Percentiles rank a stretch among this genome's conserved stretches.
Evolutionary conservation across 2,797 vertebrate species (phyloP).

Genomic region (Helarctos malayanus): DNA sequence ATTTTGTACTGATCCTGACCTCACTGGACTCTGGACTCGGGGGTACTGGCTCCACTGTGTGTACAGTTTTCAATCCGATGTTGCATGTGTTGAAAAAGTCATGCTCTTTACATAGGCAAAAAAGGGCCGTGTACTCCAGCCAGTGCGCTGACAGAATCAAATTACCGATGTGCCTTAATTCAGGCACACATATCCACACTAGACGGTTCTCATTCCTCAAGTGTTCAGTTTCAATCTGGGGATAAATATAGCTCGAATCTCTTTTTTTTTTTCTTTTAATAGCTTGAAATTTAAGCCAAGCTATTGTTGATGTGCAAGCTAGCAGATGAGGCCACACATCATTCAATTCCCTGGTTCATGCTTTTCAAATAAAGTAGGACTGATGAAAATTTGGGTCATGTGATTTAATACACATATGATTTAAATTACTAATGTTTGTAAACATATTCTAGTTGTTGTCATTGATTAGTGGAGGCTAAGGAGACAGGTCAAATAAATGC

Average conservation of each 20-base stretch:
- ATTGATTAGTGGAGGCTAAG: neutral
- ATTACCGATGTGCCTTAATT: neutral
- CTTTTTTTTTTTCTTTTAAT: neutral
- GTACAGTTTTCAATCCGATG: neutral
- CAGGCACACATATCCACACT: neutral
- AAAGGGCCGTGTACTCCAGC: neutral
- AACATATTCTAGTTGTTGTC: neutral
- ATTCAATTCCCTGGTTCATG: neutral
- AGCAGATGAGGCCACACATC: neutral
- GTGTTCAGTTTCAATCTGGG: neutral
- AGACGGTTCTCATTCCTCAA: neutral
- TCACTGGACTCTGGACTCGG: neutral
- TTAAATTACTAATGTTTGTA: neutral
- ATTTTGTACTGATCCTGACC: neutral
- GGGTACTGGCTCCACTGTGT: neutral
- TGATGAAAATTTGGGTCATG: neutral
- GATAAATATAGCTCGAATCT: conserved; percentile 12
- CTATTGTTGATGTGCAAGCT: neutral
- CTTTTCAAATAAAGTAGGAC: neutral
- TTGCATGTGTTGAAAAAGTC: neutral
- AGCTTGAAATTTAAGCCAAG: conserved; percentile 8
- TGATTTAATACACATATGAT: neutral
- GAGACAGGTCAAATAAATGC: neutral
- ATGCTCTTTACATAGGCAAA: neutral
- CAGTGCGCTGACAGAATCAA: neutral